A percentile compares a stretch with the other conserved stretches of the same genome.
Conservation (phyloP, 2,888 invertebrate genomes). For the Xestia ashworthii region DNA sequence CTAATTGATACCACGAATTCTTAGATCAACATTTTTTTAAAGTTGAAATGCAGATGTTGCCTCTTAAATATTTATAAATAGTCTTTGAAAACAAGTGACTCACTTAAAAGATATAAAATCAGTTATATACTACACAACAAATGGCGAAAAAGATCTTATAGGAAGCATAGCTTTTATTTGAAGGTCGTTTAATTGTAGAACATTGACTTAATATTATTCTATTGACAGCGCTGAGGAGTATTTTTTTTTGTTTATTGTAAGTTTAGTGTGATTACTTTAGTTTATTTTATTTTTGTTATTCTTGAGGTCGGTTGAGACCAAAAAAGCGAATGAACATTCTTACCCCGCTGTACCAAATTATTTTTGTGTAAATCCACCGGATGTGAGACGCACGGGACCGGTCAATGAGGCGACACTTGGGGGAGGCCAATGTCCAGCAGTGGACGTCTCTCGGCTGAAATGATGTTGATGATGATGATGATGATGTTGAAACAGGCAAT, state of each 20-base stretch:
- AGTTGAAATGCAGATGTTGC: neutral
- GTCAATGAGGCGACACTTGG: too few species aligned
- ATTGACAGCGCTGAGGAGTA: neutral
- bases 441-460: too few species aligned
- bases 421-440: too few species aligned
- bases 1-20: constrained; percentile 50
- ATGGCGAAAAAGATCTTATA: neutral
- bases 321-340: neutral
- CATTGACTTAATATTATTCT: neutral
- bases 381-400: too few species aligned
- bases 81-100: neutral
- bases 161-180: neutral
- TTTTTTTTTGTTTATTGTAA: neutral
- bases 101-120: neutral
- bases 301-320: neutral
- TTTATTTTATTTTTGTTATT: neutral
- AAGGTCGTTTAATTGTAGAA: neutral
- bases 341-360: neutral
- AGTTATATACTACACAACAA: neutral
- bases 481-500: neutral
- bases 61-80: neutral
- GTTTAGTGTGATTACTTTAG: neutral
- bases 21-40: constrained; percentile 9
- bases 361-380: neutral
- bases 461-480: too few species aligned